These are phyloP conservation scores for Pilophorus perplexus DNA, from an alignment of 2,888 invertebrate genomes.

Conservation along the genomic window DNA sequence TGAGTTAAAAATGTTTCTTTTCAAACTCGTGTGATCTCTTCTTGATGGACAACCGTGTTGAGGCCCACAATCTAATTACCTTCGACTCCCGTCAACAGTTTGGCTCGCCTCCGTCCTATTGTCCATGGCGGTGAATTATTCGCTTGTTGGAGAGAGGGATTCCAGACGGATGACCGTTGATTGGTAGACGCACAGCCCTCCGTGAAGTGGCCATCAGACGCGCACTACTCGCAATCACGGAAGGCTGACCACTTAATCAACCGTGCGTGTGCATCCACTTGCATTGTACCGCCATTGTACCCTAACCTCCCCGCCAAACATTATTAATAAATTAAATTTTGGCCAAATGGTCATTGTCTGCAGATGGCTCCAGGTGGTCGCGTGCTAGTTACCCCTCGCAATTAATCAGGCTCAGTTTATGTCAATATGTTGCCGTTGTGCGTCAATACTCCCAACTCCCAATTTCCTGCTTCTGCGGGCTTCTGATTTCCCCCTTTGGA, in stretches of 20 bases:
- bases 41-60: no score
- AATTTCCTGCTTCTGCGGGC: conserved; percentile 15
- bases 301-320: conserved; percentile 1
- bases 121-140: no score
- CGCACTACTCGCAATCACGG: conserved; percentile 12
- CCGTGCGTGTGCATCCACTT: conserved; percentile 9
- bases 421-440: conserved; percentile 19
- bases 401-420: conserved; percentile 26
- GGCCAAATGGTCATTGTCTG: conserved; percentile 23
- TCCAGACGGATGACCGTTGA: conserved; percentile 1
- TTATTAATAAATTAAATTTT: conserved; percentile 18
- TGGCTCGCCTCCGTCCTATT: no score
- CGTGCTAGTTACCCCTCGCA: conserved; percentile 12
- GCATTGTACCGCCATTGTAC: background rate
- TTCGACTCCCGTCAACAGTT: no score
- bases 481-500: background rate
- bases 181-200: background rate
- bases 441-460: background rate
- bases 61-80: no score
- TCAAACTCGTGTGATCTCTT: no score
- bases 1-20: no score
- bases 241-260: conserved; percentile 20
- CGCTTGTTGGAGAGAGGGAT: no score
- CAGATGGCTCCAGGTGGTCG: conserved; percentile 21
- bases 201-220: background rate